Evolutionary conservation across 1,140 invertebrate genomes (phyloP), one percentile per base, ranked within the genome.

Genomic region (Araneus ventricosus): DNA sequence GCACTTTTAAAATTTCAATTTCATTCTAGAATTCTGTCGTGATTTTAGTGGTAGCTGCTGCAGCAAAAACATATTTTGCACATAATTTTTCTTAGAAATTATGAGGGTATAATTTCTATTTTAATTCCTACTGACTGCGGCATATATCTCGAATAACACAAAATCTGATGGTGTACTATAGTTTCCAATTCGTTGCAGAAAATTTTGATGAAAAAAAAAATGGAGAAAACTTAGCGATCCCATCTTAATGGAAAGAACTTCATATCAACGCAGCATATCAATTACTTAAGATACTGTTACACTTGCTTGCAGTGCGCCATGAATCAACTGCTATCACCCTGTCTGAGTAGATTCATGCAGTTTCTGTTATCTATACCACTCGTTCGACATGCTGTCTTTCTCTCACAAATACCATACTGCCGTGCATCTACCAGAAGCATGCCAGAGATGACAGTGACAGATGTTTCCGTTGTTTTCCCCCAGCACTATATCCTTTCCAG

Each of bases 381-480:
- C 70, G 70, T 75, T 41, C 80, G 30, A 52, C 80, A 82, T 82
- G 80, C 27, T 45, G 41, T 52, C 37, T 80, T 34, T 20, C 27
- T 20, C 20, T 75, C 4, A 75, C 30, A 75, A 75, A 75, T 75
- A 30, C 70, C 70, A 75, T 75, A 34, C 70, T 75, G 70, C 70
- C 17, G 75, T 80, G 22, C 30, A 7, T 37, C 34, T 41, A 80
- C 75, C 37, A 41, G 10, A 52, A 82, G 20, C n/a, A 52, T 45
- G 80, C 39, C 70, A 17, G 17, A 34, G 24, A n/a, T 82, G 80
- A 82, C 80, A 27, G 41, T 82, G 80, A 82, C 80, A 52, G 41
- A 82, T 82, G 80, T 82, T 82, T 82, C 80, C 80, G 75, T 80
- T 34, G 75, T 34, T 41, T 37, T 45, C 22, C 41, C 34, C 39